Evolutionary conservation across 35 echinoderm and acorn worm species (phyloP), one percentile per base, ranked within the genome.

Genomic region (Ophiothrix spiculata): DNA sequence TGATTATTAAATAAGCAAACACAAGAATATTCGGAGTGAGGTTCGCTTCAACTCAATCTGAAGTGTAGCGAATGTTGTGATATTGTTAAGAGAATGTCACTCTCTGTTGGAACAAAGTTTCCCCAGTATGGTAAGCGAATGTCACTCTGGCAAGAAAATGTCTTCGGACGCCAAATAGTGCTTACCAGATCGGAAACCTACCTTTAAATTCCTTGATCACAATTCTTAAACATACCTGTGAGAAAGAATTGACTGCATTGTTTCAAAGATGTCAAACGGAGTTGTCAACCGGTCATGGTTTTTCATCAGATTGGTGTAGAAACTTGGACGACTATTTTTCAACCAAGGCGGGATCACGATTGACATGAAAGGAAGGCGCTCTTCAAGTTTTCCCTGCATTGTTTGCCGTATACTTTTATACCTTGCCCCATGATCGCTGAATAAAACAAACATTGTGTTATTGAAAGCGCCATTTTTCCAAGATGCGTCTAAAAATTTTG

Each of bases 331-430:
- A 0, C 21, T 74, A 15, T 60, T 35, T 37, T 36, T 77, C 8
- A 92, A 75, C 76, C 76, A 80, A 32, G 81, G 21, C 1, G 90
- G 90, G 1, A 92, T 1, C 19, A 73, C 35, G 12, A 92, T 77
- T 0, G 90, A 86, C 84, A 92, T 77, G 31, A 86, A 92, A 2
- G 90, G 90, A 31, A 92, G 64, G 16, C 90, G 78, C 36, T 92
- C 90, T 78, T 92, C 90, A 1, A 92, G 49, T 75, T 86, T 92
- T 28, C 90, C 90, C 63, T 92, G 90, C 31, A 92, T 40, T 12
- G 90, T 87, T 1, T 42, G 15, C 31, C 90, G 84, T 6, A 92
- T 86, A 11, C 23, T 37, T 3, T 56, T 82, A 45, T 92, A 92
- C 4, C 90, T 49, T 4, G 90, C 49, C 4, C 90, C 90, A 64